These are phyloP conservation scores for Reticulitermes speratus DNA, from an alignment of 1,140 invertebrate genomes.

Conservation along the genomic window DNA sequence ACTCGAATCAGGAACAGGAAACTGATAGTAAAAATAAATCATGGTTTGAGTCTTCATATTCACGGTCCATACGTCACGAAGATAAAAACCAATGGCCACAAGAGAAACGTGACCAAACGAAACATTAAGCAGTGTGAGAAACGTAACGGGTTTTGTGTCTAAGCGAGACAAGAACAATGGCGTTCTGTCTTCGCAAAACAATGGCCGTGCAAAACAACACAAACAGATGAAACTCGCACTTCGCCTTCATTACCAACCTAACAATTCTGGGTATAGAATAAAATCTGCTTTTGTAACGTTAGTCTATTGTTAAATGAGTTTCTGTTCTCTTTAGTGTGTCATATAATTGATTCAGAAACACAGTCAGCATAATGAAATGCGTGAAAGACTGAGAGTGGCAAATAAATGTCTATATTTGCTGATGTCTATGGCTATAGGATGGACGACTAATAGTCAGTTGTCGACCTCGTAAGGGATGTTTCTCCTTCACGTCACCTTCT, in stretches of 20 bases:
- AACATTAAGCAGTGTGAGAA: not conserved
- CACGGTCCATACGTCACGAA: not conserved
- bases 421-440: too few relatives aligned
- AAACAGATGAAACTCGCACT: not conserved
- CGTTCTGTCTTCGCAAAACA: not conserved
- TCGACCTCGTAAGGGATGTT: too few relatives aligned
- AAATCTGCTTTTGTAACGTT: not conserved
- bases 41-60: not conserved
- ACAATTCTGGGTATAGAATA: not conserved
- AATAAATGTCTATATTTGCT: not conserved
- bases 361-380: not conserved
- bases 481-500: too few relatives aligned
- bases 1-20: too few relatives aligned
- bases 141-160: not conserved
- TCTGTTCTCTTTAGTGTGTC: not conserved
- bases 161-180: conserved; percentile 5
- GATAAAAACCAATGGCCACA: not conserved
- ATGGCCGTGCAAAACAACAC: not conserved
- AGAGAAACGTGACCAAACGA: not conserved
- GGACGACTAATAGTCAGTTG: too few relatives aligned
- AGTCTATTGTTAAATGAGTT: not conserved
- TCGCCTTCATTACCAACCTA: not conserved
- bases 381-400: not conserved
- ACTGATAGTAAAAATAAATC: not conserved
- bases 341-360: not conserved